phyloP scores from a whole-genome alignment of 2,888 invertebrate genomes.

The Habrosyne pyritoides region DNA sequence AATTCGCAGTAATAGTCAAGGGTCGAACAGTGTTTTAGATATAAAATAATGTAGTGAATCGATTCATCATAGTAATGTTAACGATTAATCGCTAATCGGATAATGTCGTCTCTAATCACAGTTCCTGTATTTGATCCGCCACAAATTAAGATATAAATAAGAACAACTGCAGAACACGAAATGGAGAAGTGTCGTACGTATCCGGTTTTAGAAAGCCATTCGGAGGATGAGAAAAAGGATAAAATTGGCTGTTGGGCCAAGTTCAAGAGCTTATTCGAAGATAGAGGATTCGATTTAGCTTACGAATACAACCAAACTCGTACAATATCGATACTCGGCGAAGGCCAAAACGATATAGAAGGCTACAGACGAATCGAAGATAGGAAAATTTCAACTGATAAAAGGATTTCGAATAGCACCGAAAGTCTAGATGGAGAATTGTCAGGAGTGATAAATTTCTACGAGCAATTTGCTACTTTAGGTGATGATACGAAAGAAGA shows the following conservation, averaged over 20 bases:
- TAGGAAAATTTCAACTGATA: constrained; percentile 35
- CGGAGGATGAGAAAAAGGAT: constrained; percentile 13
- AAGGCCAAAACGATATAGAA: constrained; percentile 46
- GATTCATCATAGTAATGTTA: constrained; percentile 9
- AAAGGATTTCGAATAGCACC: constrained; percentile 28
- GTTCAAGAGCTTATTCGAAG: constrained; percentile 71
- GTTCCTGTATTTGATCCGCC: constrained; percentile 21
- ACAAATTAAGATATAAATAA: constrained; percentile 13
- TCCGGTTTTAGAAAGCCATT: constrained; percentile 18
- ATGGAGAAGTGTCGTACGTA: constrained; percentile 35
- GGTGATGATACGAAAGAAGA: constrained; percentile 62
- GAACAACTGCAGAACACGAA: constrained; percentile 16
- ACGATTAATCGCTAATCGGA: constrained; percentile 17
- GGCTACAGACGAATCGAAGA: constrained; percentile 57
- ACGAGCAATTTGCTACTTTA: constrained; percentile 73
- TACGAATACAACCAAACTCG: constrained; percentile 58
- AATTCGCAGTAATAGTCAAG: background rate
- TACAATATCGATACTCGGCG: constrained; percentile 43
- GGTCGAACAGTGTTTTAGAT: background rate
- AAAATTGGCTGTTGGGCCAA: constrained; percentile 68
- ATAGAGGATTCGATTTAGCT: constrained; percentile 73
- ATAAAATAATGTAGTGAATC: background rate
- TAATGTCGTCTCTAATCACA: constrained; percentile 24
- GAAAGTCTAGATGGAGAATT: constrained; percentile 54
- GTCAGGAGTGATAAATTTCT: constrained; percentile 64